Conservation (phyloP, 2,113 vertebrate genomes). For the Abramis brama region DNA sequence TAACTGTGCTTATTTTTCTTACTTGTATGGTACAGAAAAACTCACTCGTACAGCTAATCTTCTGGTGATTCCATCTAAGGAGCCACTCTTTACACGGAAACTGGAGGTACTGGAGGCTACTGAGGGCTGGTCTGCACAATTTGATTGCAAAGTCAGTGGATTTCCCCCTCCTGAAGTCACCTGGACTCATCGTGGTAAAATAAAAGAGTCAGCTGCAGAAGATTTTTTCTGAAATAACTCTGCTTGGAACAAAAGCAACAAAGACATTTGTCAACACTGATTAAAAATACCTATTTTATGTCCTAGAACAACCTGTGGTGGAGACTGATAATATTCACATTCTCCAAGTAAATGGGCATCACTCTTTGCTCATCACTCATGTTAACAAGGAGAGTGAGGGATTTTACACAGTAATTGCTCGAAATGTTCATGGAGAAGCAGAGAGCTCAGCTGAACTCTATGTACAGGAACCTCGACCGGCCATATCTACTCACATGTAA, state of each 20-base stretch:
- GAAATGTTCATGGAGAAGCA: constrained; percentile 80
- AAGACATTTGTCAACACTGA: background rate
- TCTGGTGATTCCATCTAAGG: constrained; percentile 82
- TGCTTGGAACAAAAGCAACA: background rate
- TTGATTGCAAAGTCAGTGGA: constrained; percentile 96
- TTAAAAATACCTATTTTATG: background rate
- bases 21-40: constrained; percentile 78
- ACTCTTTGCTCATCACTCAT: constrained; percentile 83
- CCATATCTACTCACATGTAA: constrained; percentile 86
- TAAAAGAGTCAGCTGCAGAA: no score
- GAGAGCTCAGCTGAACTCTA: constrained; percentile 89
- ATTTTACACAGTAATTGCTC: constrained; percentile 81
- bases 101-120: constrained; percentile 87
- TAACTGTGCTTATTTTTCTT: background rate
- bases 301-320: constrained; percentile 78
- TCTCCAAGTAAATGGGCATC: constrained; percentile 81
- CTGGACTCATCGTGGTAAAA: constrained; percentile 92
- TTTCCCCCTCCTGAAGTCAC: constrained; percentile 81
- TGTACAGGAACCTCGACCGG: constrained; percentile 85
- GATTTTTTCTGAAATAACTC: background rate
- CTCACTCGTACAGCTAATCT: constrained; percentile 88
- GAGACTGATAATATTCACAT: constrained; percentile 83
- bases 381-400: constrained; percentile 86
- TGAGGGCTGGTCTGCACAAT: constrained; percentile 85
- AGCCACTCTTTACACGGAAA: constrained; percentile 89